phyloP scores from a whole-genome alignment of 2,113 vertebrate species.

The Nematolebias whitei region DNA sequence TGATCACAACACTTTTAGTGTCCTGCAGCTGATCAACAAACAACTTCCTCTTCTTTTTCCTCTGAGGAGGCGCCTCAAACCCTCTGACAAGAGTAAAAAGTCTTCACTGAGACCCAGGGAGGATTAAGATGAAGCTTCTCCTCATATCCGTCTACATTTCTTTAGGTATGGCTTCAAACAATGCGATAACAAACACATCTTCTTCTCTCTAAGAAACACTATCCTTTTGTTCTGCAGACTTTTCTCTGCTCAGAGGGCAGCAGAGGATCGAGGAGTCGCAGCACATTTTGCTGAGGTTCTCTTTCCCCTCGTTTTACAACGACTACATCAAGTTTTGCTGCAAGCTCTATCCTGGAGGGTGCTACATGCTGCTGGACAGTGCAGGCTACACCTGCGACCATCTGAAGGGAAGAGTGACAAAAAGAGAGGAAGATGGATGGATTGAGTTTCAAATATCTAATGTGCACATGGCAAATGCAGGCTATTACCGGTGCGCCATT shows the following conservation, averaged over 20 bases:
- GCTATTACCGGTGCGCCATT: constrained; percentile 72
- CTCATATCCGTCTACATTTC: constrained; percentile 52
- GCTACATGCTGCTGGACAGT: constrained; percentile 61
- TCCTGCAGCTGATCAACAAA: constrained; percentile 13
- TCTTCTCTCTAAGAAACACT: not conserved
- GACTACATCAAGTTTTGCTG: constrained; percentile 67
- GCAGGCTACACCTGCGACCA: constrained; percentile 37
- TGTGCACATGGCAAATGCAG: constrained; percentile 54
- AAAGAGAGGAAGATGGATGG: constrained; percentile 32
- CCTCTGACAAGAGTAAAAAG: constrained; percentile 3
- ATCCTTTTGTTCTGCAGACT: constrained; percentile 54
- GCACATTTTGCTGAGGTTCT: constrained; percentile 59
- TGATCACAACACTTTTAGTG: constrained; percentile 1
- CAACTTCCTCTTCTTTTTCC: constrained; percentile 47
- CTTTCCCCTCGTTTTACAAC: constrained; percentile 59
- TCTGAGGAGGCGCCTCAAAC: constrained; percentile 30
- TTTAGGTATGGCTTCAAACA: constrained; percentile 42
- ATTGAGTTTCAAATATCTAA: constrained; percentile 71
- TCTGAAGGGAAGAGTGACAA: constrained; percentile 66
- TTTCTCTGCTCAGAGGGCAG: constrained; percentile 47
- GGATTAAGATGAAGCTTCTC: constrained; percentile 55
- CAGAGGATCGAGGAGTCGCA: constrained; percentile 40
- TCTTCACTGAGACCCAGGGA: not conserved
- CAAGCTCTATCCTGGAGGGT: constrained; percentile 53
- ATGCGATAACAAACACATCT: not conserved